A percentile compares a stretch with the other conserved stretches of the same genome.
These are phyloP conservation scores for Incurvaria masculella DNA, from an alignment of 2,888 invertebrate species.

Conservation along the genomic window DNA sequence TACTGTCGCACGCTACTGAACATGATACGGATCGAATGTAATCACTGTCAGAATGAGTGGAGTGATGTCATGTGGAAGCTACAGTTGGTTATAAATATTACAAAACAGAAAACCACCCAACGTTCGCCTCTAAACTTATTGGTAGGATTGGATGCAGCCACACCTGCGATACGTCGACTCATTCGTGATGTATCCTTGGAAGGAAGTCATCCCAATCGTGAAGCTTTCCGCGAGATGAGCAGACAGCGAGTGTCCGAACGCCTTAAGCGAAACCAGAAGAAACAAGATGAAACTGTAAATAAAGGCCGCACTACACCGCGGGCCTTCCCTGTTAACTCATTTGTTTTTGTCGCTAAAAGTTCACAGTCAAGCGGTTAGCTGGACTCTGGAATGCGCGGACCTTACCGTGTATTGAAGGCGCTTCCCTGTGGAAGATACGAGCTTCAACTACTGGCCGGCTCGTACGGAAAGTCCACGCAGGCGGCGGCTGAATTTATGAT, in stretches of 20 bases:
- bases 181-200: constrained; percentile 13
- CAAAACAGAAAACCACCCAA: constrained; percentile 5
- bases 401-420: constrained; percentile 9
- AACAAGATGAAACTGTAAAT: constrained; percentile 8
- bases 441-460: constrained; percentile 10
- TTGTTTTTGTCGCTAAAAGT: constrained; percentile 10
- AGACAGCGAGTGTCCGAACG: too few species aligned
- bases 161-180: constrained; percentile 11
- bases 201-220: constrained; percentile 1
- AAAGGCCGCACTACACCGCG: neutral
- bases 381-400: constrained; percentile 14
- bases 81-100: too few species aligned
- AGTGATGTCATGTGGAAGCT: constrained; percentile 9
- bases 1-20: constrained; percentile 15
- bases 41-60: constrained; percentile 5
- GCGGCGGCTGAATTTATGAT: constrained; percentile 11
- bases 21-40: constrained; percentile 11
- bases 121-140: constrained; percentile 15
- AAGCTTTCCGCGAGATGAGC: neutral
- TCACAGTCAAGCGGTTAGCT: constrained; percentile 10
- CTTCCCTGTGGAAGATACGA: constrained; percentile 12
- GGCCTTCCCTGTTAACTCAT: constrained; percentile 3
- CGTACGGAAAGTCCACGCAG: constrained; percentile 12
- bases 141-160: constrained; percentile 12
- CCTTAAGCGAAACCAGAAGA: neutral